These are phyloP conservation scores for Orius laevigatus DNA, from an alignment of 1,140 invertebrate genomes.

Conservation along the genomic window DNA sequence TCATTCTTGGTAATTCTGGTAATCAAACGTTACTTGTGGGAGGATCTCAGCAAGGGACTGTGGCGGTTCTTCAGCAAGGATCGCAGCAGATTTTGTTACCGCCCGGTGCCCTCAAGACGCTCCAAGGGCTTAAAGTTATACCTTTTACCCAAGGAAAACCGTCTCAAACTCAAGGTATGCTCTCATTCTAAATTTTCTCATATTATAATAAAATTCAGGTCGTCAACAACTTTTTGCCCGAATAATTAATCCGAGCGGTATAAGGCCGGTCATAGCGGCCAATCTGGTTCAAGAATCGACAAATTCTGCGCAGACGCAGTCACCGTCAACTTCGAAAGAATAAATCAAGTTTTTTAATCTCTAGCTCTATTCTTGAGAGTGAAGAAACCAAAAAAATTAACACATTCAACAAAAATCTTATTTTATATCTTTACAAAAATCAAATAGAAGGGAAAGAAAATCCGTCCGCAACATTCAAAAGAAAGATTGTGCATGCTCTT, in stretches of 20 bases:
- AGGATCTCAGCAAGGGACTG: conserved; percentile 11
- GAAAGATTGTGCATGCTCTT: too few species aligned
- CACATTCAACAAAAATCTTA: too few species aligned
- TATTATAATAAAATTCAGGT: conserved; percentile 7
- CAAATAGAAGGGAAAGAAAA: too few species aligned
- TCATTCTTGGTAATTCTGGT: conserved; percentile 35
- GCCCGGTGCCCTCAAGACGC: conserved; percentile 42
- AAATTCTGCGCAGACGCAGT: background rate
- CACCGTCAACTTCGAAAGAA: too few species aligned
- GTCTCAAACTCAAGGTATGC: conserved; percentile 8
- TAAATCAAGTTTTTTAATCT: too few species aligned
- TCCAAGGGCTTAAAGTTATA: conserved; percentile 52
- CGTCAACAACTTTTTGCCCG: conserved; percentile 16
- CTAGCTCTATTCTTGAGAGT: too few species aligned
- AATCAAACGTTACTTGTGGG: conserved; percentile 25
- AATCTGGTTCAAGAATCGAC: conserved; percentile 12
- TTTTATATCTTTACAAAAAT: too few species aligned
- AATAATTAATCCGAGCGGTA: conserved; percentile 17
- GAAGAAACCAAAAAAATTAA: too few species aligned
- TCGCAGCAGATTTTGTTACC: conserved; percentile 38
- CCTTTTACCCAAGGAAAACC: conserved; percentile 28
- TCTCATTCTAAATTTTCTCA: background rate
- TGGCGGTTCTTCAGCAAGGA: conserved; percentile 24
- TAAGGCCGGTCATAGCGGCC: conserved; percentile 16
- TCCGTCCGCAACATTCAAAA: too few species aligned